Evolutionary conservation across 2,113 vertebrate species (phyloP), one percentile per base, ranked within the genome.

Genomic region (Ivindomyrus marchei): DNA sequence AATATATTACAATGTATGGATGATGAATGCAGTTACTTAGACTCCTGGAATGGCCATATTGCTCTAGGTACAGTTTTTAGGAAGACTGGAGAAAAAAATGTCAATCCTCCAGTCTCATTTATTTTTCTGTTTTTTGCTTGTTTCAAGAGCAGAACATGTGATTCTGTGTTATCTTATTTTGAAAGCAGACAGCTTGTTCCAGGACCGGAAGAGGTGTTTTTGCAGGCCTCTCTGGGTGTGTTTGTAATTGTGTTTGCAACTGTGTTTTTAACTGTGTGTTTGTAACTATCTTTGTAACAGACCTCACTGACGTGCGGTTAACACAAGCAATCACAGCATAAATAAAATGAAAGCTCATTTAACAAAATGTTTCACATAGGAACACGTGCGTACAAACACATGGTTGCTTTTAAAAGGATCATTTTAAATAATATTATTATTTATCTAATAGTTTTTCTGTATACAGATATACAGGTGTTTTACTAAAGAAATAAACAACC

Each of bases 1-100:
- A 83, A 91, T 91, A 45, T 89, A 91, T 86, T 87, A 83, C 89
- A 90, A 70, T 90, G 90, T 89, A 90, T 90, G 88, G 84, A 66
- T 87, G 74, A 85, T 15, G 31, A 19, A 39, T 77, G 83, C 42
- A 27, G 66, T 84, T 15, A 91, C 49, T 85, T 46, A 92, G 52
- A 70, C 91, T 89, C 88, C 88, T 53, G 87, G 88, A 66, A 83
- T 39, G 36, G 47, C 49, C 15, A 13, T 46, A 21, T 49, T 36
- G 13, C 24, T 83, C 31, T 21, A 56, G 74, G 31, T 39, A 84
- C 27, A 42, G 83, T 52, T 49, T 89, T 53, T 45, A 36, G 47
- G 45, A 89, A 49, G 52, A 39, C 13, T 42, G 49, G 11, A 36
- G 21, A 31, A 21, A 86, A 47, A 56, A 53, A 19, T 10, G 85